A percentile compares a stretch with the other conserved stretches of the same genome.
Conservation (phyloP, 2,797 vertebrate genomes). For the Petrocephalus sullivani region DNA sequence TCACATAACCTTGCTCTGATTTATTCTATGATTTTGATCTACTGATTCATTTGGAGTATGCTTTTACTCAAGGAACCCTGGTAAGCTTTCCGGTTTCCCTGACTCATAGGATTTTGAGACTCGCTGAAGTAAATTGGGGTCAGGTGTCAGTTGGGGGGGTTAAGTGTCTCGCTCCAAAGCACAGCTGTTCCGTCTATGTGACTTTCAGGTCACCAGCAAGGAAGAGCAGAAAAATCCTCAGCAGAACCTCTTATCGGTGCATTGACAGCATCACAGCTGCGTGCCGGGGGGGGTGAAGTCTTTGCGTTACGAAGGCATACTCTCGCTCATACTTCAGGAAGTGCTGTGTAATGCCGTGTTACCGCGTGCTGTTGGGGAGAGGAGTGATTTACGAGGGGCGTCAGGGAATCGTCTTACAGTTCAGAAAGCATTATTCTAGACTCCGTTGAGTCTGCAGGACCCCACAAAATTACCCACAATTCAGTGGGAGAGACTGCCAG, state of each 20-base stretch:
- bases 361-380: not conserved
- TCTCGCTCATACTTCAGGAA: not conserved
- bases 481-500: not conserved
- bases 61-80: not conserved
- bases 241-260: not conserved
- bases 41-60: not conserved
- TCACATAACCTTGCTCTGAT: not conserved
- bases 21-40: not conserved
- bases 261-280: not conserved
- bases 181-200: not conserved
- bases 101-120: not conserved
- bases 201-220: not conserved
- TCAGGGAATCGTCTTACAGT: constrained; percentile 17
- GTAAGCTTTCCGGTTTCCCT: not conserved
- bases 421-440: not conserved
- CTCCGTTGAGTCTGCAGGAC: not conserved
- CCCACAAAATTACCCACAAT: not conserved
- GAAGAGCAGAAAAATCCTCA: not conserved
- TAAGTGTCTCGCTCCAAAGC: not conserved
- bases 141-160: not conserved
- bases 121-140: not conserved
- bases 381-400: not conserved
- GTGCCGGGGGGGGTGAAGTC: not conserved
- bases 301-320: not conserved
- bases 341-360: not conserved